Conservation (phyloP, 2,888 invertebrate genomes). For the Euclidia mi region DNA sequence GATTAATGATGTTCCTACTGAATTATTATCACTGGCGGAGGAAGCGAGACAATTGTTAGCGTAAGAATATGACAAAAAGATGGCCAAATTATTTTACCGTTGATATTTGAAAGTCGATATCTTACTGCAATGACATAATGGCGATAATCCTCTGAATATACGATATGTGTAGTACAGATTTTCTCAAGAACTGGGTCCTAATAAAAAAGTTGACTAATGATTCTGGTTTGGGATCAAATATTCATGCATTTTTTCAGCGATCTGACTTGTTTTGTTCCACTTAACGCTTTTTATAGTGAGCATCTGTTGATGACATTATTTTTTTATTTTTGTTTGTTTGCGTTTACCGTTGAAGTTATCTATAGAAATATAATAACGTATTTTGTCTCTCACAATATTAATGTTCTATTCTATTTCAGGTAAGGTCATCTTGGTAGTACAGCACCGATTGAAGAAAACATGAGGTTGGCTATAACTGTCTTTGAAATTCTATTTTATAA, state of each 20-base stretch:
- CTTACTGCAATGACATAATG: slow-evolving; percentile 57
- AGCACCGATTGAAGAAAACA: neutral
- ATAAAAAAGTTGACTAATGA: slow-evolving; percentile 89
- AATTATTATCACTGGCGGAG: slow-evolving; percentile 81
- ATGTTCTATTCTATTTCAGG: slow-evolving; percentile 18
- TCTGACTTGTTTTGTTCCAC: slow-evolving; percentile 85
- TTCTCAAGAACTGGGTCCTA: slow-evolving; percentile 33
- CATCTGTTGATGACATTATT: slow-evolving; percentile 84
- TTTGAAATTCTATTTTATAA: no score
- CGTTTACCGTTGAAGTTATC: slow-evolving; percentile 54
- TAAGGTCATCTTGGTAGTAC: slow-evolving; percentile 5
- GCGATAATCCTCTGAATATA: slow-evolving; percentile 37
- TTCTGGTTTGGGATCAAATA: slow-evolving; percentile 88
- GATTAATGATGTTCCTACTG: slow-evolving; percentile 86
- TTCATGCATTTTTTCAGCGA: slow-evolving; percentile 81
- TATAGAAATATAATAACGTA: slow-evolving; percentile 24
- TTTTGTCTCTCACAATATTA: neutral
- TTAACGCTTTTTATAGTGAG: slow-evolving; percentile 84
- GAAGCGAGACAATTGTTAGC: slow-evolving; percentile 79
- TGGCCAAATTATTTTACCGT: slow-evolving; percentile 37
- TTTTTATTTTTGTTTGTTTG: slow-evolving; percentile 68
- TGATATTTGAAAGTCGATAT: neutral
- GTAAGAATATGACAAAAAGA: slow-evolving; percentile 73
- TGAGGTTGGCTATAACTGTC: neutral
- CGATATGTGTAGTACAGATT: slow-evolving; percentile 4